Base-by-base conservation (phyloP, 1,140 invertebrate genomes). In the Meteorus sp. region DNA sequence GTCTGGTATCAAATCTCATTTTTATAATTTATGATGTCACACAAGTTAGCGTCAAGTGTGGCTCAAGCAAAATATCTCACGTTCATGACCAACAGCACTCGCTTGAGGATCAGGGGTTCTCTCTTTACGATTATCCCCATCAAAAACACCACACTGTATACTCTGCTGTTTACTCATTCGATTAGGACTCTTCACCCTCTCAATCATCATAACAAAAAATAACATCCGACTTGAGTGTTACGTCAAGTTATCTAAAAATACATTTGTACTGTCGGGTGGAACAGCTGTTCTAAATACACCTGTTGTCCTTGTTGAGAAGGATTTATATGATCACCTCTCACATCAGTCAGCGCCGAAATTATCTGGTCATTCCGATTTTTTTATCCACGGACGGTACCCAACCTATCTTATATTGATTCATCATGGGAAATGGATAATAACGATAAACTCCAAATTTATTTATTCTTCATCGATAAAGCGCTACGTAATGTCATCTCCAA, bases 61-160 rank as follows among this genome's bases (percentile, higher is more conserved):
- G 35, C 8, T 39, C 3, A 13, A 39, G 15, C 35, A 39, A 23
- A 8, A 50, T 22, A 7, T 50, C 23, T 60, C 52, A 27, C 48
- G 63, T 68, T 67, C 67, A 64, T 72, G 70, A 63, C 66, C 31
- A 65, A 68, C 48, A 64, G 65, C 62, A 60, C 65, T 58, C 64
- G 61, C 33, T 37, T 25, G 8, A 8, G 68, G 71, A 72, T 68
- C 59, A 68, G 47, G 56, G 27, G 17, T 43, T 50, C 51, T 62
- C 19, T 64, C 66, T 70, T 74, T 68, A 70, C 59, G 67, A 72
- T 64, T 56, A 51, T 56, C 59, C 25, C 41, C 17, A 19, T 35
- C n/a, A n/a, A n/a, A n/a, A n/a, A n/a, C n/a, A n/a, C n/a, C n/a
- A 35, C 33, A 52, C 31, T 52, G 33, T 52, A 37, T 39, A 54